Evolutionary conservation across 2,888 invertebrate genomes (phyloP), one percentile per base, ranked within the genome.

Genomic region (Diloba caeruleocephala): DNA sequence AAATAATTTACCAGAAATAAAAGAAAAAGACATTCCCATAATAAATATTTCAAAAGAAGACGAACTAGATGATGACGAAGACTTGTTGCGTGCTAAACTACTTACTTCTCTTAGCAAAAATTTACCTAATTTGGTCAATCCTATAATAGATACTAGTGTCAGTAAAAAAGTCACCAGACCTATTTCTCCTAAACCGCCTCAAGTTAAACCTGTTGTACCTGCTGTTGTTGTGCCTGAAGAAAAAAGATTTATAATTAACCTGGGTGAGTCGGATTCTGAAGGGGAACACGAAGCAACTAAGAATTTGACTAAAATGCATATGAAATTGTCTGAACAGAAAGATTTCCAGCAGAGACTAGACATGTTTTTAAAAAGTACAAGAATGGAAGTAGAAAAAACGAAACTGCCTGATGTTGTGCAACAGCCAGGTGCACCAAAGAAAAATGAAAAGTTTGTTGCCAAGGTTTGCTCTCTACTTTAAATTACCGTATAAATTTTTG

Each of bases 81-180:
- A 95, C 79, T 88, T 95, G 41, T 85, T 95, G 57, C 82, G 95
- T 59, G 95, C 95, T 23, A 92, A 94, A 80, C 77, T 95, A 45
- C 84, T 95, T 62, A 95, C 94, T 41, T 95, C 95, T 3, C 87
- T 95, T 60, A 94, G 94, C 48, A 94, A 94, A 79, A 95, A 94
- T 80, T 88, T 95, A 45, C 91, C 93, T 39, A 88, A 89, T 62
- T 74, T 90, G 31, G 79, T 88, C 28, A 79, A 82, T 51, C 74
- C 86, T 37, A 81, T 81, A 39, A 65, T 82, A 14, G 79, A 81
- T 55, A 61, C 54, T 36, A 54, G 77, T 12, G 70, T 76, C 26
- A 69, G 65, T 43, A 48, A 58, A 6, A 72, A 72, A 53, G 43
- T 49, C 33, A 58, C 44, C 38, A 71, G 59, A 33, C 53, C 57